Evolutionary conservation across 2,797 vertebrate species (phyloP).

Genomic region (Centropyge bicolor): DNA sequence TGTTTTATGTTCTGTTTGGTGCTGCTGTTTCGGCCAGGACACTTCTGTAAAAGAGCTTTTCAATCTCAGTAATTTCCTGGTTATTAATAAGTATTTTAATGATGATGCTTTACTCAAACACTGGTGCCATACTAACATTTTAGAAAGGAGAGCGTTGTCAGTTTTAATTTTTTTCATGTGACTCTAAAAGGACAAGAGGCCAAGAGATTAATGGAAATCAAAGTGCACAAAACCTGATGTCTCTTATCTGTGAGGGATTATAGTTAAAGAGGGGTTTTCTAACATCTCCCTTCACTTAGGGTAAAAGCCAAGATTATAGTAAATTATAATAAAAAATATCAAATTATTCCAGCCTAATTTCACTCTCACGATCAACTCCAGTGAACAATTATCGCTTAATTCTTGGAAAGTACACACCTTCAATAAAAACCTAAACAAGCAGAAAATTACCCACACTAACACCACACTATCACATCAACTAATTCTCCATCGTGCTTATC

Average conservation of each 20-base stretch:
- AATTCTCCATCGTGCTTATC: conserved; percentile 12
- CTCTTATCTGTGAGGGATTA: not conserved
- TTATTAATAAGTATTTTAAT: not conserved
- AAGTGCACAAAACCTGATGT: conserved; percentile 20
- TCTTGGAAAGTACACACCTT: not conserved
- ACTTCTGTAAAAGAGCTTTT: no score
- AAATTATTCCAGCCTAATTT: not conserved
- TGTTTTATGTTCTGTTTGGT: no score
- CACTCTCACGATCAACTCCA: not conserved
- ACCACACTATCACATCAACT: not conserved
- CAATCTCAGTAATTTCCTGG: no score
- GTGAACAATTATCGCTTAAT: not conserved
- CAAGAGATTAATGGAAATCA: not conserved
- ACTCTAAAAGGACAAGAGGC: not conserved
- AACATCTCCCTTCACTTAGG: not conserved
- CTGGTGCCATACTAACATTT: not conserved
- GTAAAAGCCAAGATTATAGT: not conserved
- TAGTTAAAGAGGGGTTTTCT: not conserved
- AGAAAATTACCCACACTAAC: no score
- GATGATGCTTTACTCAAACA: not conserved
- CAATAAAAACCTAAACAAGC: not conserved
- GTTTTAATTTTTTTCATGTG: not conserved
- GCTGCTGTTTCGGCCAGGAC: no score
- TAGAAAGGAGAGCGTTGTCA: not conserved
- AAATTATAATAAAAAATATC: not conserved